Conservation (phyloP, 2,888 invertebrate species). For the Gastracanthus pulcherrimus region DNA sequence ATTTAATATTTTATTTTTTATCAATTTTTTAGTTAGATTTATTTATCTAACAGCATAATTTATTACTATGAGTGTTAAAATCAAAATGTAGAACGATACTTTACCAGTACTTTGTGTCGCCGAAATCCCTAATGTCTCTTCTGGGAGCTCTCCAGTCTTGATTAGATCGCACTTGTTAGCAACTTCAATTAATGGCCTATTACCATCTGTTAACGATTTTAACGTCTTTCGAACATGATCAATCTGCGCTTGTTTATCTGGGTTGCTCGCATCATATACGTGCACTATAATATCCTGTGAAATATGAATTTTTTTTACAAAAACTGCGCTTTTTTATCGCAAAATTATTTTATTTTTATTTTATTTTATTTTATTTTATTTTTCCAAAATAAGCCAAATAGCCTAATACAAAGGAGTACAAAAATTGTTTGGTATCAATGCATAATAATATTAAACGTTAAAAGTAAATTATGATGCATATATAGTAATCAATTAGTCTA, state of each 20-base stretch:
- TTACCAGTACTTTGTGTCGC: constrained; percentile 77
- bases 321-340: too few species aligned
- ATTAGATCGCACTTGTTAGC: constrained; percentile 87
- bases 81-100: not conserved
- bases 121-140: constrained; percentile 77
- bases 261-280: constrained; percentile 88
- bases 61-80: too few species aligned
- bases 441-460: too few species aligned
- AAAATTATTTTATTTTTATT: too few species aligned
- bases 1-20: not conserved
- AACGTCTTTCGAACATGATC: constrained; percentile 85
- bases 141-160: constrained; percentile 60
- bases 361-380: constrained; percentile 8
- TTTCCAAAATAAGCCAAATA: constrained; percentile 26
- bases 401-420: too few species aligned
- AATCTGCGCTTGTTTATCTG: constrained; percentile 83
- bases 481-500: too few species aligned
- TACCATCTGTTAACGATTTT: constrained; percentile 77
- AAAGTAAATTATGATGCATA: too few species aligned
- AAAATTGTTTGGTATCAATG: too few species aligned
- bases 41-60: constrained; percentile 15
- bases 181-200: constrained; percentile 81
- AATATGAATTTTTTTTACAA: constrained; percentile 30
- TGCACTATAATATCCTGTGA: constrained; percentile 88
- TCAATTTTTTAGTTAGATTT: not conserved